Conservation (phyloP, 92 coral and sea anemone species). For the Parazoanthus swiftii region DNA sequence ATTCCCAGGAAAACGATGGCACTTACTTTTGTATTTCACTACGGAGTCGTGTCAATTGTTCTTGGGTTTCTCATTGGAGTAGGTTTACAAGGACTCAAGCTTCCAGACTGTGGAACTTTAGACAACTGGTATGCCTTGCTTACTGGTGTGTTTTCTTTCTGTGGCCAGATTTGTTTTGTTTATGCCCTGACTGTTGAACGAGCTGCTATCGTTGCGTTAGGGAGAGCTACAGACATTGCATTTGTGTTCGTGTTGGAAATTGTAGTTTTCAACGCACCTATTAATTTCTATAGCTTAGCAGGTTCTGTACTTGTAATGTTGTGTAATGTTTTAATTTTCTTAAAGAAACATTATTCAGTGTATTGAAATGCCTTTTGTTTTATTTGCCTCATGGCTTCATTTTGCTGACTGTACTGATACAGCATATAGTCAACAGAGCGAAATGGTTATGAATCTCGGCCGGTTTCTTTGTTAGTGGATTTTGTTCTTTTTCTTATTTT, state of each 20-base stretch:
- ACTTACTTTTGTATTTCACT: slow-evolving; percentile 54
- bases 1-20: background rate
- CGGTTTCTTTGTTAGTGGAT: too few species aligned
- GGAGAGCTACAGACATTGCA: background rate
- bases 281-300: slow-evolving; percentile 50
- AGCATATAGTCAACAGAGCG: too few species aligned
- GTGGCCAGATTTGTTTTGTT: slow-evolving; percentile 38
- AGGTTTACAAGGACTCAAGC: slow-evolving; percentile 24
- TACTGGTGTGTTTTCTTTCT: slow-evolving; percentile 27
- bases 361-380: too few species aligned
- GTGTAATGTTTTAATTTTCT: slow-evolving; percentile 54
- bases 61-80: background rate
- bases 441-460: too few species aligned
- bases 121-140: slow-evolving; percentile 29
- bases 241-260: slow-evolving; percentile 59
- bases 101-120: slow-evolving; percentile 44
- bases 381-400: too few species aligned
- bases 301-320: slow-evolving; percentile 53
- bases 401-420: too few species aligned
- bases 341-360: slow-evolving; percentile 17
- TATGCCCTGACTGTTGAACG: slow-evolving; percentile 51
- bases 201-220: slow-evolving; percentile 54
- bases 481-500: too few species aligned
- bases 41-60: slow-evolving; percentile 39
- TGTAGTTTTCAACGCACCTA: slow-evolving; percentile 39